Conservation (phyloP, 2,888 invertebrate genomes). For the Cactoblastis cactorum region DNA sequence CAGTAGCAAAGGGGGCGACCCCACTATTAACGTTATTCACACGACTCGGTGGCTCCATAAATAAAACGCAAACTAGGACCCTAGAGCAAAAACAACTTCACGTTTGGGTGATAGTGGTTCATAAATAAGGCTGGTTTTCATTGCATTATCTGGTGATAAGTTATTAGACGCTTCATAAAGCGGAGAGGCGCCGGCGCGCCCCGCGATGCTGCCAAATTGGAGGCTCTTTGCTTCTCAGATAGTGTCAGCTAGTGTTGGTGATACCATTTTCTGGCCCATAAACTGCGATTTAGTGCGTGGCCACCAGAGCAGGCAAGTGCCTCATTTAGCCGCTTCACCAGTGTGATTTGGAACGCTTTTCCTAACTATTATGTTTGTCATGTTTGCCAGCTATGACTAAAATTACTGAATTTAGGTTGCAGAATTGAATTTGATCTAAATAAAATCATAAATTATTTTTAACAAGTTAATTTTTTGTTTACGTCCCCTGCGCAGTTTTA, state of each 20-base stretch:
- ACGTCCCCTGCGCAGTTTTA: too few relatives aligned
- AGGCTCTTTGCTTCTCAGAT: slow-evolving; percentile 58
- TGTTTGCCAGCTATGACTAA: background rate
- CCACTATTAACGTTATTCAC: slow-evolving; percentile 77
- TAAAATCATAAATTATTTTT: background rate
- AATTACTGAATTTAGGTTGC: background rate
- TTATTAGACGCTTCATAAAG: slow-evolving; percentile 77
- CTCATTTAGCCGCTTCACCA: slow-evolving; percentile 14
- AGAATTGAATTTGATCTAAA: background rate
- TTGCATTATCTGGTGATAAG: slow-evolving; percentile 77
- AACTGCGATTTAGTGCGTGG: slow-evolving; percentile 30
- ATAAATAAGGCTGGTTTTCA: slow-evolving; percentile 74
- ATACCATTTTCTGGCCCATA: slow-evolving; percentile 65
- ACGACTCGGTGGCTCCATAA: slow-evolving; percentile 74
- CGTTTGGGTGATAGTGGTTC: slow-evolving; percentile 65
- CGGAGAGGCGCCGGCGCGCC: slow-evolving; percentile 46
- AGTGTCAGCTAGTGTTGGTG: slow-evolving; percentile 46
- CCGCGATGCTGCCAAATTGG: slow-evolving; percentile 65
- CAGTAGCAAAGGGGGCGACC: slow-evolving; percentile 72
- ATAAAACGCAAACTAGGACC: slow-evolving; percentile 67
- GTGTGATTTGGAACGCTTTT: slow-evolving; percentile 16
- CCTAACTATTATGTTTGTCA: background rate
- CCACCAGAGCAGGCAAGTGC: slow-evolving; percentile 9
- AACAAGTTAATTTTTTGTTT: background rate
- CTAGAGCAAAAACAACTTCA: slow-evolving; percentile 66